Base-by-base conservation (phyloP, 2,797 vertebrate species). In the Babyrousa celebensis region DNA sequence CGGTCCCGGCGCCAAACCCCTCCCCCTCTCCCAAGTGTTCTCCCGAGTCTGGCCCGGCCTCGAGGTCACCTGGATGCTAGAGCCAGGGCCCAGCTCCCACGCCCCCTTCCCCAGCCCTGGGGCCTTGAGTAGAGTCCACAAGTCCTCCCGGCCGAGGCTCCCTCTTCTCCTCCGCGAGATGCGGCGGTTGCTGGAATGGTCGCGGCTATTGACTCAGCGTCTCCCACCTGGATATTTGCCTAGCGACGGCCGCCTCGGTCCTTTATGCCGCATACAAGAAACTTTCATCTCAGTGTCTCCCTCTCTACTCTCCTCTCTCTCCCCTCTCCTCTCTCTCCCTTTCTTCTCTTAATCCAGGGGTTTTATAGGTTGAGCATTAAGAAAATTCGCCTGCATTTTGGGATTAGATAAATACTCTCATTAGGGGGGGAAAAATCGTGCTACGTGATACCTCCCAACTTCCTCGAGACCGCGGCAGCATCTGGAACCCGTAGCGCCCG, bases 381-480 rank as follows among this genome's bases (percentile, higher is more conserved):
- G 99, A 99, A 99, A 99, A 99, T 98, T 99, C 99, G 98, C 98
- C 99, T 98, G 98, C 99, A 99, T 99, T 99, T 99, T 99, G 98
- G 99, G 99, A 99, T 99, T 99, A 99, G 99, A 99, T 99, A 99
- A 99, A 99, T 99, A 99, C 98, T 99, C 98, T 99, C 99, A 98
- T 99, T 99, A 98, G 98, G 18, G 54, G 17, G 21, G 10, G 0
- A 16, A 10, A 20, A 98, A 98, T 97, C 97, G 96, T 98, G 99
- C 98, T 98, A 99, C 98, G 98, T 98, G 99, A 99, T 99, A 98
- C 99, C 98, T 99, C 98, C 98, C 99, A 98, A 98, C 99, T 99
- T 99, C 98, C 93, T 98, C 95, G 96, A 98, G 98, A 96, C 98
- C 98, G 98, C 98, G 98, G 98, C 96, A 89, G 98, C 98, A 98